phyloP scores from a whole-genome alignment of 1,140 invertebrate genomes.

The Rhopalosiphum maidis region DNA sequence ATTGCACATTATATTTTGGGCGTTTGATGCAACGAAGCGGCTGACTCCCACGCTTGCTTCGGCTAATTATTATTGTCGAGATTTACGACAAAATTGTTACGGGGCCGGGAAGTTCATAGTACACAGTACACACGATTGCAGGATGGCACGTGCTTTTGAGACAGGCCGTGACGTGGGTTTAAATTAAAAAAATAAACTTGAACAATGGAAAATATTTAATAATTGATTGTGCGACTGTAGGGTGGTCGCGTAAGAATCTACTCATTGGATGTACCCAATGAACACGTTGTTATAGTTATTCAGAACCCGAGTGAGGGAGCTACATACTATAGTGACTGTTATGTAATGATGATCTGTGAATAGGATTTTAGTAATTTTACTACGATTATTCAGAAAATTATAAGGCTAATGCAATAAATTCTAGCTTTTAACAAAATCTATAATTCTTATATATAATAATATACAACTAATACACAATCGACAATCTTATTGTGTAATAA shows the following conservation, averaged over 20 bases:
- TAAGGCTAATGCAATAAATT: fast-evolving
- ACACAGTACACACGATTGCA: background rate
- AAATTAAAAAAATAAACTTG: background rate
- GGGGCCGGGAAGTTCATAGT: background rate
- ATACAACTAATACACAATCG: too few relatives aligned
- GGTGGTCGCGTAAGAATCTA: too few relatives aligned
- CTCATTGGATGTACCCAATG: too few relatives aligned
- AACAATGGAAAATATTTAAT: background rate
- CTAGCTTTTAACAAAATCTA: too few relatives aligned
- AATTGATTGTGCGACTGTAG: background rate
- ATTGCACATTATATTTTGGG: background rate
- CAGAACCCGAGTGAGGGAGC: too few relatives aligned
- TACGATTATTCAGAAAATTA: too few relatives aligned
- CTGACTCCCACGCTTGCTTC: background rate
- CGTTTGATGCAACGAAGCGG: background rate
- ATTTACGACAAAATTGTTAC: background rate
- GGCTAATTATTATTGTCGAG: background rate
- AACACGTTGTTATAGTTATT: too few relatives aligned
- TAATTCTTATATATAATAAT: too few relatives aligned
- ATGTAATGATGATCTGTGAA: too few relatives aligned
- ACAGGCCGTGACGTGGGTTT: background rate
- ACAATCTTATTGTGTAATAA: too few relatives aligned
- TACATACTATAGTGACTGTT: too few relatives aligned
- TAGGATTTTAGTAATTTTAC: too few relatives aligned
- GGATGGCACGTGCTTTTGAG: background rate